Percentiles rank a stretch among this genome's conserved stretches.
phyloP scores from a whole-genome alignment of 2,888 invertebrate species.

The Orchesella flavescens region DNA sequence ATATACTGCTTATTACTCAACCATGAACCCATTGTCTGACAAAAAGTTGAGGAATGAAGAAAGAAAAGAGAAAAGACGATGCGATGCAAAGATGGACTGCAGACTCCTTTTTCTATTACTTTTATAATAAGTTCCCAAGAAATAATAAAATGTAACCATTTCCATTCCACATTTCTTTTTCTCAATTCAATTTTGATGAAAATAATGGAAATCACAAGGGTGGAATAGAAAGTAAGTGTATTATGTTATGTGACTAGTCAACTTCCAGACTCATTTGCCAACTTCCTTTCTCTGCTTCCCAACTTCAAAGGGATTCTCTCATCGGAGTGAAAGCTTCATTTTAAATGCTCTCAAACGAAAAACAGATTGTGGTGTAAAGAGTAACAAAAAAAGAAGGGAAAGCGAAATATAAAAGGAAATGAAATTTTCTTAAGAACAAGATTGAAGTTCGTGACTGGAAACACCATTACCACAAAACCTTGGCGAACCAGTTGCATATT shows the following conservation, averaged over 20 bases:
- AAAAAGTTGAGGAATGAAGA: neutral
- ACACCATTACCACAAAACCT: constrained; percentile 1
- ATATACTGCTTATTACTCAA: constrained; percentile 7
- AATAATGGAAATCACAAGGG: constrained; percentile 31
- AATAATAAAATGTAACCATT: constrained; percentile 13
- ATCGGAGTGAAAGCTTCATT: constrained; percentile 29
- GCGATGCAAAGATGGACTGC: neutral
- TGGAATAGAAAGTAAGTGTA: constrained; percentile 19
- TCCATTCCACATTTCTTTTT: constrained; percentile 9
- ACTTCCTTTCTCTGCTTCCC: constrained; percentile 15
- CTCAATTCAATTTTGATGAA: constrained; percentile 44
- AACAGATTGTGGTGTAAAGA: neutral
- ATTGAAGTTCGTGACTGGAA: constrained; percentile 33
- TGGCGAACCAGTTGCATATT: too few relatives aligned
- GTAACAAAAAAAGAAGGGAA: neutral
- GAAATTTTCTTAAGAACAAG: constrained; percentile 44
- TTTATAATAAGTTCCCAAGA: neutral
- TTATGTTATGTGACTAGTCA: constrained; percentile 34
- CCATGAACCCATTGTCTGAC: constrained; percentile 11
- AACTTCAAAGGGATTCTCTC: constrained; percentile 36
- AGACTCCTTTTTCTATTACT: neutral
- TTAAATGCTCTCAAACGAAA: constrained; percentile 27
- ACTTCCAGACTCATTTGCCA: constrained; percentile 41
- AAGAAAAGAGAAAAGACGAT: neutral
- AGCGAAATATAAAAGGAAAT: constrained; percentile 34